These are phyloP conservation scores for Parazoanthus darwini DNA, from an alignment of 92 coral and sea anemone species.

Conservation along the genomic window DNA sequence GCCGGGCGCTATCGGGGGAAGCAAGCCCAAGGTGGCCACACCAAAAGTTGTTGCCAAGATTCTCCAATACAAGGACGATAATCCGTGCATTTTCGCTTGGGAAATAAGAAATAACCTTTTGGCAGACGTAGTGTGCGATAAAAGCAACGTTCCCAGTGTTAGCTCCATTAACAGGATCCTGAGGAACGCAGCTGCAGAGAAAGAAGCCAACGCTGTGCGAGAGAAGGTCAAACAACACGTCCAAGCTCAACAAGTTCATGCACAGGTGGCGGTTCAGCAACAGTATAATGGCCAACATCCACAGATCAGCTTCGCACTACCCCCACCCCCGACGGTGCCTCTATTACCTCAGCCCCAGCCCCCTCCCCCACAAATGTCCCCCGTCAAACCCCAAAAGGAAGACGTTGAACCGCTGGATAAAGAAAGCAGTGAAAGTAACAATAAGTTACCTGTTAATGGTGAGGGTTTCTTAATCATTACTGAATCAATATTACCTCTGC, in stretches of 20 bases:
- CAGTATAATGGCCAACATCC: constrained; percentile 82
- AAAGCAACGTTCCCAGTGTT: constrained; percentile 94
- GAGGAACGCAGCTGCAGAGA: constrained; percentile 91
- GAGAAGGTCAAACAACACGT: constrained; percentile 95
- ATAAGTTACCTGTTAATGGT: constrained; percentile 38
- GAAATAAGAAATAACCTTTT: constrained; percentile 92
- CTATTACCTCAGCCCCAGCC: constrained; percentile 64
- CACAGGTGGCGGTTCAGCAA: constrained; percentile 79
- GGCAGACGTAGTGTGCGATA: constrained; percentile 92
- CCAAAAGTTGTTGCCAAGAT: constrained; percentile 95
- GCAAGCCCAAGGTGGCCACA: constrained; percentile 97
- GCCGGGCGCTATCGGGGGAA: constrained; percentile 99
- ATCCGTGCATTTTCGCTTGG: constrained; percentile 99
- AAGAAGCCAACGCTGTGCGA: constrained; percentile 88
- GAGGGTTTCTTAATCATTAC: neutral
- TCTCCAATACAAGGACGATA: constrained; percentile 91
- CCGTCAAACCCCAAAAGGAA: constrained; percentile 39
- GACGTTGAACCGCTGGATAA: constrained; percentile 23
- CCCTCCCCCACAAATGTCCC: constrained; percentile 47
- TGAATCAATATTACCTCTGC: no score
- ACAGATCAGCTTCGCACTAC: constrained; percentile 91
- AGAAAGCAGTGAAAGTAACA: constrained; percentile 16
- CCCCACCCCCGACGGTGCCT: constrained; percentile 73
- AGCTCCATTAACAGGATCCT: constrained; percentile 95
- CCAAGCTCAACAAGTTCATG: constrained; percentile 85